Base-by-base conservation (phyloP, 2,113 vertebrate species). In the Numenius arquata region DNA sequence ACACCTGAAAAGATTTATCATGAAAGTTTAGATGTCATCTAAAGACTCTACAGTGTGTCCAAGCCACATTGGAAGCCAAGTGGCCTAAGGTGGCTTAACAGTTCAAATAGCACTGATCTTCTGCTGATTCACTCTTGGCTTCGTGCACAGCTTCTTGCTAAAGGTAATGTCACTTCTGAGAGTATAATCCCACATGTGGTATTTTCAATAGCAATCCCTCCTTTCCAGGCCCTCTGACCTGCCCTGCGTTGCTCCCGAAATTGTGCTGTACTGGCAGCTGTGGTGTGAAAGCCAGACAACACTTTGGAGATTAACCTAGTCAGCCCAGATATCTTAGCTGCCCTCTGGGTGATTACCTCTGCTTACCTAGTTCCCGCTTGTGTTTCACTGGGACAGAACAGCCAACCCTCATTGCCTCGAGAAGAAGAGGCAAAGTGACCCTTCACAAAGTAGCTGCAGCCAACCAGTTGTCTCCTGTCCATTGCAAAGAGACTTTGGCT, bases 271-370 rank as follows among this genome's bases (percentile, higher is more conserved):
- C 30, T 52, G 41, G 20, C 22, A 74, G 47, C 32, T 67, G 38
- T 1, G 3, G n/a, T 63, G 15, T 29, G 27, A 89, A 84, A 85
- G 15, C 20, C 23, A 47, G 66, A 68, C 34, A 52, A 75, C 0
- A 6, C 0, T 0, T 1, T 45, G 26, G 26, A 76, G 45, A 68
- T 29, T 0, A 89, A 41, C 12, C 79, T 47, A 80, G 30, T 41
- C 29, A 74, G 21, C 15, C 13, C 50, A 62, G 18, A 6, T 70
- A 76, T 66, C 52, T 56, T 65, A 53, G 40, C 25, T 79, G 40
- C 13, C 10, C 17, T 59, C 32, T 70, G 50, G 12, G 4, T 47
- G 29, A 67, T 66, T 18, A 72, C 3, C 32, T 70, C 40, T 79
- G 47, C 34, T 84, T 66, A 41, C 1, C 17, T 30, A 53, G n/a